A percentile compares a stretch with the other conserved stretches of the same genome.
Conservation (phyloP, 2,113 vertebrate species). For the Strix uralensis region DNA sequence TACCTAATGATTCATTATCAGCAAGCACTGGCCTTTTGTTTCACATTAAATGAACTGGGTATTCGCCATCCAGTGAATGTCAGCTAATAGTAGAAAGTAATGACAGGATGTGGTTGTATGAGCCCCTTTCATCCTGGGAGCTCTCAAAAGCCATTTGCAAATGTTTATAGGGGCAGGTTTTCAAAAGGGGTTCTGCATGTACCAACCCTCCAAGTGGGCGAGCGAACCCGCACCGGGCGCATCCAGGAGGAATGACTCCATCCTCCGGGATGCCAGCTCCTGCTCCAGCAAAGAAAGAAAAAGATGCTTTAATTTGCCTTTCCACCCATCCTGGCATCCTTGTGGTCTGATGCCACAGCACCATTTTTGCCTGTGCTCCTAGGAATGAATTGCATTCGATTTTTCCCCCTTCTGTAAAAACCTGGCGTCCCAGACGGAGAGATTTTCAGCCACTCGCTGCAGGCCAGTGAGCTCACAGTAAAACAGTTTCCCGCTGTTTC, state of each 20-base stretch:
- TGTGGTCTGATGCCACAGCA: not conserved
- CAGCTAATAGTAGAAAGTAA: conserved; percentile 37
- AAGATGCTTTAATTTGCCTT: not conserved
- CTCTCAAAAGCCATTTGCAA: conserved; percentile 36
- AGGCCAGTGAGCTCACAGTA: not conserved
- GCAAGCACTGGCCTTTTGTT: conserved; percentile 29
- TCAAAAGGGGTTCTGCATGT: not conserved
- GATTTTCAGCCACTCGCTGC: not conserved
- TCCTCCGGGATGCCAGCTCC: fast-evolving
- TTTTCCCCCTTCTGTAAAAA: not conserved
- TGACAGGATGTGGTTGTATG: conserved; percentile 19
- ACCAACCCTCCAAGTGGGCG: not conserved
- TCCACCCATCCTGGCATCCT: not conserved
- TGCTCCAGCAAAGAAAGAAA: not conserved
- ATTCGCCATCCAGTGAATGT: conserved; percentile 10
- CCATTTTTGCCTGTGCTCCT: not conserved
- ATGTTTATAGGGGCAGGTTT: conserved; percentile 25
- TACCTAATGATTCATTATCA: conserved; percentile 34
- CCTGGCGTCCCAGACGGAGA: not conserved
- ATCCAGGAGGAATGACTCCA: not conserved
- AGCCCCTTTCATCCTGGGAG: not conserved
- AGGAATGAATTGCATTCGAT: not conserved
- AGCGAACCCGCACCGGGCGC: fast-evolving
- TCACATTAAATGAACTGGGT: conserved; percentile 50
- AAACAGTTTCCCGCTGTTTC: not conserved